These are phyloP conservation scores for Nysson spinosus DNA, from an alignment of 2,888 invertebrate genomes.

Conservation along the genomic window DNA sequence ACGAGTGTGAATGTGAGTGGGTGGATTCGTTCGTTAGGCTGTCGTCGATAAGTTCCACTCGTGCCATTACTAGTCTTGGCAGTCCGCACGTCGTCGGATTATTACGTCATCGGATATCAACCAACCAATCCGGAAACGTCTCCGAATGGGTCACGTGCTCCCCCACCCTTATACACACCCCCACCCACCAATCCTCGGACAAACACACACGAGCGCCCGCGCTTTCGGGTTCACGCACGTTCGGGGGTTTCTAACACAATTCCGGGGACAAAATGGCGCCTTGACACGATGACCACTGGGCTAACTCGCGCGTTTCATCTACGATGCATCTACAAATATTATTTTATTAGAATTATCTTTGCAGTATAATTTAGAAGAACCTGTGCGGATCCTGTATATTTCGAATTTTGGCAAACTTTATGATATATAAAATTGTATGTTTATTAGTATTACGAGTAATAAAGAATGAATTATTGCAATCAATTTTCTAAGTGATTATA, in stretches of 20 bases:
- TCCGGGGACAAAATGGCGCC: conserved; percentile 29
- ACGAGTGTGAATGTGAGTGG: conserved; percentile 17
- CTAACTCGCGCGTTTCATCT: background rate
- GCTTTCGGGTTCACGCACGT: conserved; percentile 10
- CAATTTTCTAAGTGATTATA: background rate
- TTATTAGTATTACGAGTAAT: too few relatives aligned
- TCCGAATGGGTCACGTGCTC: conserved; percentile 33
- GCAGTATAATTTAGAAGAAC: background rate
- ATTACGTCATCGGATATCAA: conserved; percentile 45
- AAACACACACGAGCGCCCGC: conserved; percentile 23
- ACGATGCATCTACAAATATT: background rate
- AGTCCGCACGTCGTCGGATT: conserved; percentile 37
- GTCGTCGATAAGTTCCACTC: conserved; percentile 34
- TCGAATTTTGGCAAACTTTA: background rate
- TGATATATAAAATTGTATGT: background rate
- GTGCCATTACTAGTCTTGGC: conserved; percentile 20
- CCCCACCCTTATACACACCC: conserved; percentile 23
- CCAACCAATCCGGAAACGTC: conserved; percentile 44
- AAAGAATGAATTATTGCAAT: background rate
- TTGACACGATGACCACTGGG: conserved; percentile 34
- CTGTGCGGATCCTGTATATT: background rate
- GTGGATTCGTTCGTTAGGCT: conserved; percentile 38
- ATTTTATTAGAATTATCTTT: background rate
- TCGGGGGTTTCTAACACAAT: conserved; percentile 8
- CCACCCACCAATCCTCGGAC: conserved; percentile 4